Evolutionary conservation across 2,888 invertebrate genomes (phyloP), one percentile per base, ranked within the genome.

Genomic region (Tillus elongatus): DNA sequence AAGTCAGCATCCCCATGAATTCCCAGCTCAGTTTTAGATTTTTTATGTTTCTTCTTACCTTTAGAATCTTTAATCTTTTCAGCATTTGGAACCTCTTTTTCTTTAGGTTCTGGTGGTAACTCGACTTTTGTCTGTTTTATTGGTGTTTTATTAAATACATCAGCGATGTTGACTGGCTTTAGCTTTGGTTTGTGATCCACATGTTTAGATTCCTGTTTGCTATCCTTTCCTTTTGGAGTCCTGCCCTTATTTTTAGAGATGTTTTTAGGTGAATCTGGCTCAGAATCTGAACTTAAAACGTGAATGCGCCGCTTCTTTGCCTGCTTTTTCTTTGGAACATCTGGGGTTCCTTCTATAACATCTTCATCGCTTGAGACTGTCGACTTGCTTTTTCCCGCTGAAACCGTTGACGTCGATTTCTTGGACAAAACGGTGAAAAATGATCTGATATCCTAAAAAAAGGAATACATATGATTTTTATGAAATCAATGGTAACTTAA

Each of bases 1-100:
- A 88, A 86, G 38, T 79, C 77, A 15, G 78, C 75, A 65, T 82
- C 74, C 51, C 74, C 71, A 57, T 79, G 79, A 48, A 76, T 70
- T 15, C 75, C 68, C 12, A 65, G 49, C 44, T 68, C 63, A 14
- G 58, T 43, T 15, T 53, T 56, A 8, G 38, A 28, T 41, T 33
- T 54, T 49, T 11, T 54, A 46, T 30, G 54, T 54, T 9, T 53
- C 47, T 36, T 57, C 53, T 14, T 52, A 43, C 37, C 43, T 36
- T 34, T 27, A 38, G 44, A 43, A 30, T 43, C 38, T 41, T 41
- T 40, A 41, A 37, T 42, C 37, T 44, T 39, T 32, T 40, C 14
- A 24, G 35, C 39, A 32, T 42, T 44, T 46, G 34, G 35, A 32
- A 33, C 36, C 40, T 46, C 34, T 39, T 37, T 37, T 44, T 42